A percentile compares a stretch with the other conserved stretches of the same genome.
Conservation (phyloP, 2,113 vertebrate genomes). For the Orthonyx spaldingii region DNA sequence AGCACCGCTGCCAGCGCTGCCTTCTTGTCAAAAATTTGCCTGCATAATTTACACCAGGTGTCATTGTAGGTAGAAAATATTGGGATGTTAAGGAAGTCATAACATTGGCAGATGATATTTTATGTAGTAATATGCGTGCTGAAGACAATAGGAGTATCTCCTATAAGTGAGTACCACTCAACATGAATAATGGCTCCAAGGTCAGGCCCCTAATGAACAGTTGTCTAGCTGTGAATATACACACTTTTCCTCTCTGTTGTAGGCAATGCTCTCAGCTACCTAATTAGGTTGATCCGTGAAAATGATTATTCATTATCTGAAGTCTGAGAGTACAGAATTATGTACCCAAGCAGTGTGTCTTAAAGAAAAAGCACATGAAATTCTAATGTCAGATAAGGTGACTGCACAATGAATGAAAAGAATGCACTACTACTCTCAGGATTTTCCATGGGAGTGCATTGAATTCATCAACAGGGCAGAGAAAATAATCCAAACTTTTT, state of each 20-base stretch:
- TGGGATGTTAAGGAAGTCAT: slow-evolving; percentile 35
- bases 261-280: background rate
- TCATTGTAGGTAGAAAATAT: slow-evolving; percentile 29
- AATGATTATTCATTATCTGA: slow-evolving; percentile 51
- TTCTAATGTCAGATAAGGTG: background rate
- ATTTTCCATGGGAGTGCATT: background rate
- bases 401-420: background rate
- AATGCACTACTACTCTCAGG: background rate
- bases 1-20: background rate
- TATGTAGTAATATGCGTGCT: background rate
- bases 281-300: slow-evolving; percentile 43
- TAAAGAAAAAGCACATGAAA: background rate
- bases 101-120: slow-evolving; percentile 38
- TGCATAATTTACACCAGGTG: slow-evolving; percentile 29
- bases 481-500: background rate
- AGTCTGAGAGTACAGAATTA: background rate
- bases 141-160: slow-evolving; percentile 31
- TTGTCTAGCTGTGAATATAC: slow-evolving; percentile 36
- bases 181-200: slow-evolving; percentile 42
- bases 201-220: slow-evolving; percentile 52
- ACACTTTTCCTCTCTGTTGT: slow-evolving; percentile 21
- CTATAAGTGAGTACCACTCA: slow-evolving; percentile 16
- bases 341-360: background rate
- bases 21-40: background rate
- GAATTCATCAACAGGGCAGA: background rate